Conservation (phyloP, 2,888 invertebrate species). For the Pedicia rivosa region DNA sequence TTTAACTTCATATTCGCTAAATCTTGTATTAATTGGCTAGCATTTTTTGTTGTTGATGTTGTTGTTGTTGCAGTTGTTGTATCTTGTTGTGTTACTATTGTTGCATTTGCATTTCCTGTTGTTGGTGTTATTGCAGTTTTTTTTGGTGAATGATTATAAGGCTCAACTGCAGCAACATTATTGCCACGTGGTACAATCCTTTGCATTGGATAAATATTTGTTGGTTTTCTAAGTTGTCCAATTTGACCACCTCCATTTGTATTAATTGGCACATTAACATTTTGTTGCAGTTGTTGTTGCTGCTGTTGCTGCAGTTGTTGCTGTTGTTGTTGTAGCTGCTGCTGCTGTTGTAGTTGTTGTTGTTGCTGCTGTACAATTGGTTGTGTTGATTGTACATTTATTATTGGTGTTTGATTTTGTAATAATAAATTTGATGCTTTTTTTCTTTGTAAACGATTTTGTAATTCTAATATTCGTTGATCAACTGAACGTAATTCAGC, state of each 20-base stretch:
- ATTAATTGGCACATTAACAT: conserved; percentile 6
- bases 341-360: not conserved
- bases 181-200: conserved; percentile 44
- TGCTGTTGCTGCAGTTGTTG: conserved; percentile 14
- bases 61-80: conserved; percentile 1
- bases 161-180: conserved; percentile 77
- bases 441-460: conserved; percentile 78
- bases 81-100: not conserved
- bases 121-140: conserved; percentile 13
- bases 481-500: conserved; percentile 88
- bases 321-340: too few species aligned
- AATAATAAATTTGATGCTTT: conserved; percentile 66
- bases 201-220: conserved; percentile 26
- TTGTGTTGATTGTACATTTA: conserved; percentile 10
- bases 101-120: not conserved
- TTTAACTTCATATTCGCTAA: conserved; percentile 26
- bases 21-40: conserved; percentile 29
- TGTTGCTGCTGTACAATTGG: not conserved
- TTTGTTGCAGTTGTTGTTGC: conserved; percentile 16
- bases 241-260: too few species aligned
- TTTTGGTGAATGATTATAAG: conserved; percentile 71
- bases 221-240: conserved; percentile 18
- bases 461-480: conserved; percentile 83
- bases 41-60: not conserved
- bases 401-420: conserved; percentile 25